These are phyloP conservation scores for Melanostoma scalare DNA, from an alignment of 2,888 invertebrate genomes.

Conservation along the genomic window DNA sequence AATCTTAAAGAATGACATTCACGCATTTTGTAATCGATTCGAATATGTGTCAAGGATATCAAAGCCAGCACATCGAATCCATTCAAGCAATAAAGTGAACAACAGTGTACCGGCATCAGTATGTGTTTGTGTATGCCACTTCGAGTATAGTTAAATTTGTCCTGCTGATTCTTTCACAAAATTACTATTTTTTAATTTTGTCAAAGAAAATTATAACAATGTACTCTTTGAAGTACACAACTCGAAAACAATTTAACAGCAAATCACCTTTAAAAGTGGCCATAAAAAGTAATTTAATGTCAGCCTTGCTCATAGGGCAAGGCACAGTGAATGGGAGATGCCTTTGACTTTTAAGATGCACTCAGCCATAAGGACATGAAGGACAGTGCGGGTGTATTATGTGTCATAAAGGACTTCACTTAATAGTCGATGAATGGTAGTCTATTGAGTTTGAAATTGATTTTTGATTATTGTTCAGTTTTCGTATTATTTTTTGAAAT, in stretches of 20 bases:
- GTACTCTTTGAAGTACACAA: conserved; percentile 49
- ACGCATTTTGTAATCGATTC: conserved; percentile 65
- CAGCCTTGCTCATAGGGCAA: conserved; percentile 64
- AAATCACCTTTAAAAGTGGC: conserved; percentile 74
- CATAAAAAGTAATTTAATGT: conserved; percentile 74
- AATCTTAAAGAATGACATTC: conserved; percentile 37
- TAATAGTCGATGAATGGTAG: conserved; percentile 74
- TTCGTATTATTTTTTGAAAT: conserved; percentile 62
- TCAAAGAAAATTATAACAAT: conserved; percentile 50
- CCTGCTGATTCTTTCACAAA: conserved; percentile 66
- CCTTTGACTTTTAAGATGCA: conserved; percentile 63
- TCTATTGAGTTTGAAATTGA: conserved; percentile 75
- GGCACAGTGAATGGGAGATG: conserved; percentile 48
- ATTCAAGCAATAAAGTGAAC: conserved; percentile 54
- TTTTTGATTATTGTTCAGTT: conserved; percentile 76
- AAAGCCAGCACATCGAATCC: conserved; percentile 68
- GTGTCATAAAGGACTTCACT: conserved; percentile 68
- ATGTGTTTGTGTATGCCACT: not conserved
- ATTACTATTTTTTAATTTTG: conserved; percentile 31
- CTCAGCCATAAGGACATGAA: conserved; percentile 33
- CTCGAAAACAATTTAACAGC: conserved; percentile 74
- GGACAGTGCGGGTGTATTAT: conserved; percentile 50
- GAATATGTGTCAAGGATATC: conserved; percentile 66
- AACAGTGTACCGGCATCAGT: not conserved
- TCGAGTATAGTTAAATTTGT: conserved; percentile 63